These are phyloP conservation scores for Busseola fusca DNA, from an alignment of 2,888 invertebrate genomes.

Conservation along the genomic window DNA sequence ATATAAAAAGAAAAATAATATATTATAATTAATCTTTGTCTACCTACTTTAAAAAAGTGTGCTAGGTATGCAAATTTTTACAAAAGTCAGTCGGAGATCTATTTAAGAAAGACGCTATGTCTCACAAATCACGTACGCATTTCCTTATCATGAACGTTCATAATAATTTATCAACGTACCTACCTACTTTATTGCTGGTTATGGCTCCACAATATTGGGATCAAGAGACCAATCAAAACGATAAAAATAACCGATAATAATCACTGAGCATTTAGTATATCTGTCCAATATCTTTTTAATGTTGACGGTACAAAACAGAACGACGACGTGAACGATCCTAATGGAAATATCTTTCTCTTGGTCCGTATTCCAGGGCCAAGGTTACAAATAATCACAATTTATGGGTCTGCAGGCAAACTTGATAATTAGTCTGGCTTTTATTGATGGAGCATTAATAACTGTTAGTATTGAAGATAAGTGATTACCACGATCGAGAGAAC, in stretches of 20 bases:
- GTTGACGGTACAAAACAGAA: constrained; percentile 5
- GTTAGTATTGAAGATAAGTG: constrained; percentile 5
- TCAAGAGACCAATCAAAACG: constrained; percentile 45
- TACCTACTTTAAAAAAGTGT: constrained; percentile 16
- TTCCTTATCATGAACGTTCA: constrained; percentile 74
- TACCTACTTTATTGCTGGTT: constrained; percentile 50
- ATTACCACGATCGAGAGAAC: not conserved
- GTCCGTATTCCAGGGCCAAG: not conserved
- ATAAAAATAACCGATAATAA: constrained; percentile 55
- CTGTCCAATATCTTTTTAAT: not conserved
- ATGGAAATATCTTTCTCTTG: constrained; percentile 1
- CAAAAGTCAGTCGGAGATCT: constrained; percentile 17
- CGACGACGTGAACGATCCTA: not conserved
- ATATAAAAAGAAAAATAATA: not conserved
- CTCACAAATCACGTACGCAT: constrained; percentile 82
- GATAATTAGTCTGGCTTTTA: constrained; percentile 2
- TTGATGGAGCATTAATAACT: constrained; percentile 9
- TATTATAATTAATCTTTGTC: not conserved
- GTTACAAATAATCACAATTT: not conserved
- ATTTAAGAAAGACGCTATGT: constrained; percentile 62
- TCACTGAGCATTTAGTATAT: constrained; percentile 29
- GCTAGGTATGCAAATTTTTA: constrained; percentile 20
- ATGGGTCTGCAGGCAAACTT: not conserved
- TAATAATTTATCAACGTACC: constrained; percentile 63
- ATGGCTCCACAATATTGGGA: constrained; percentile 39